Percentiles rank a stretch among this genome's conserved stretches.
Conservation (phyloP, 92 coral and sea anemone species). For the Paramuricea clavata region DNA sequence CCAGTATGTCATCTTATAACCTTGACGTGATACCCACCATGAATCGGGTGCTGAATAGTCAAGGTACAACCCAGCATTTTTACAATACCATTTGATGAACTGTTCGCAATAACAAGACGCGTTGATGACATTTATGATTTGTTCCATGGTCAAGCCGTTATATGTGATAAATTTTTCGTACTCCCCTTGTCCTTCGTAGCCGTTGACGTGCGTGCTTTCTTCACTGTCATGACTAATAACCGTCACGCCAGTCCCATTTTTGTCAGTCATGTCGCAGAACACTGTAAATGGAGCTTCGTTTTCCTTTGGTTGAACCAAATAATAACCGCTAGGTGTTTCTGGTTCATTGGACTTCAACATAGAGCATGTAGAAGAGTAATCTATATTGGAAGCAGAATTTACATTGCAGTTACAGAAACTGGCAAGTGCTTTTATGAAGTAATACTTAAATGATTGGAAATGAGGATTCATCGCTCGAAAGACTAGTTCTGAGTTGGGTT, state of each 20-base stretch:
- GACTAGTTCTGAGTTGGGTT: too few species aligned
- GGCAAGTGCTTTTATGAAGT: too few species aligned
- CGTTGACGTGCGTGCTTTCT: slow-evolving; percentile 13
- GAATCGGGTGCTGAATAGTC: neutral
- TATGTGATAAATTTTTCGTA: neutral
- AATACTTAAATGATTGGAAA: too few species aligned
- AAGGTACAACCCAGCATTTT: neutral
- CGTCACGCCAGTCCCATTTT: neutral
- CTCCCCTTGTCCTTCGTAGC: neutral
- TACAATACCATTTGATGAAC: neutral
- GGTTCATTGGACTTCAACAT: neutral
- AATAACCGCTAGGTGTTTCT: neutral
- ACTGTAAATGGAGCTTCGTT: neutral
- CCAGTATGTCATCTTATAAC: slow-evolving; percentile 2
- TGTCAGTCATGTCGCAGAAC: slow-evolving; percentile 12
- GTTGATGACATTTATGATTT: neutral
- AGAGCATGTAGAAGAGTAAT: neutral
- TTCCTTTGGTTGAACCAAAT: neutral
- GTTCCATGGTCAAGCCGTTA: neutral
- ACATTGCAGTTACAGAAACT: too few species aligned
- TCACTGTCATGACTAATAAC: slow-evolving; percentile 8
- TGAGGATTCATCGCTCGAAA: too few species aligned
- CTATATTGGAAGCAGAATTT: too few species aligned
- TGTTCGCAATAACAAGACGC: slow-evolving; percentile 8
- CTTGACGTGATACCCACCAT: slow-evolving; percentile 16